Base-by-base conservation (phyloP, 2,888 invertebrate species). In the Lasius platythorax region DNA sequence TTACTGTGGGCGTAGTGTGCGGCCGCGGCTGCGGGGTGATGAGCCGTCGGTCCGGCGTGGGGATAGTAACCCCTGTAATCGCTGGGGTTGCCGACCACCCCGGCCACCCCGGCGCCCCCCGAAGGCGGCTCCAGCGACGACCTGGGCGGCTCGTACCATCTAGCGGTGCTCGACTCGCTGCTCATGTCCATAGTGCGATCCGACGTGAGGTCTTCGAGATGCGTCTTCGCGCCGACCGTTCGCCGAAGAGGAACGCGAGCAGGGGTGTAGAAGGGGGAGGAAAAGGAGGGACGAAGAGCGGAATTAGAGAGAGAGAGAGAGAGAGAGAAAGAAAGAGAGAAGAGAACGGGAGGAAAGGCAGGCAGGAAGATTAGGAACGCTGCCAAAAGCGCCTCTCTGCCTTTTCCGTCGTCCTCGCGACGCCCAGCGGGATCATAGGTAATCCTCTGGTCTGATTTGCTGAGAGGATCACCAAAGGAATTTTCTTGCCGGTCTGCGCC, bases 91-190 rank as follows among this genome's bases (percentile, higher is more conserved):
- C 92, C 93, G 81, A 93, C 93, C 79, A 93, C 93, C 68, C 93
- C 92, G 37, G 90, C 88, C 82, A 92, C 92, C 66, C 92, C 93
- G 46, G 92, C 90, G 37, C 91, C 85, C 85, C 91, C 92, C 85
- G 93, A 92, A 86, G 94, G 93, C 87, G 94, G 93, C 81, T 95
- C 95, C 89, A 95, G 91, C 85, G 93, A 92, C 73, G 91, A 90
- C 87, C 95, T 93, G 85, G 95, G 95, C 86, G 94, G 94, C 89
- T 95, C 95, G 92, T 95, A 95, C 95, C 95, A 95, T 89, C 95
- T 93, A 86, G 94, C 94, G 92, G 95, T 93, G 91, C 94, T 95
- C 89, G 95, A 95, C 92, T 95, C 95, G 93, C 95, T 95, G 93
- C 95, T 95, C 95, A 95, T 95, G 93, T 95, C 95, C 95, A 95